A percentile compares a stretch with the other conserved stretches of the same genome.
These are phyloP conservation scores for Agriopis aurantiaria DNA, from an alignment of 2,888 invertebrate genomes.

Conservation along the genomic window DNA sequence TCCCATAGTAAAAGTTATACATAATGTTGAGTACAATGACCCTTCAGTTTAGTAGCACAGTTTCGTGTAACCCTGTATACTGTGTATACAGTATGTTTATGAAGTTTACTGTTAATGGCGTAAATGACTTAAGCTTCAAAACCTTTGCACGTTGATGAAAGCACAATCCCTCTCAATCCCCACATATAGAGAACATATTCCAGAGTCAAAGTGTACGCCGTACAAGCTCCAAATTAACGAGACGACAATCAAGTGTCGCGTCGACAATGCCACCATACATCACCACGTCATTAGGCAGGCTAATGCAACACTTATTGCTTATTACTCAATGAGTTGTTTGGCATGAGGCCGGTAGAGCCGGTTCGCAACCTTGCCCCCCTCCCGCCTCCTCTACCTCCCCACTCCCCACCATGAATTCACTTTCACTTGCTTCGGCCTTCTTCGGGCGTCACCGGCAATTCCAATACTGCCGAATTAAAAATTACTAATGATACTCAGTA, in stretches of 20 bases:
- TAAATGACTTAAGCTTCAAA: neutral
- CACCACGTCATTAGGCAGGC: constrained; percentile 68
- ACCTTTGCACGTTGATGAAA: neutral
- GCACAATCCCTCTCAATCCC: neutral
- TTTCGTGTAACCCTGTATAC: neutral
- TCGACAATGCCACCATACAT: constrained; percentile 69
- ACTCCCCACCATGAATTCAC: constrained; percentile 64
- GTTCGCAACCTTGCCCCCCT: constrained; percentile 80
- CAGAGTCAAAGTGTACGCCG: constrained; percentile 13
- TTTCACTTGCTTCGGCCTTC: constrained; percentile 74
- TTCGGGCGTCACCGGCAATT: constrained; percentile 59
- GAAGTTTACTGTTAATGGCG: neutral
- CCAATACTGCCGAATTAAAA: constrained; percentile 53
- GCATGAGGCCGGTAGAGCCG: constrained; percentile 74
- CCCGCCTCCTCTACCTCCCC: constrained; percentile 43
- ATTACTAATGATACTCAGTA: constrained; percentile 39
- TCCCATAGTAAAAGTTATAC: no score
- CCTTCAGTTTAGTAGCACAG: no score
- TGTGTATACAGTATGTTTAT: neutral
- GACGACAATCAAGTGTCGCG: constrained; percentile 50
- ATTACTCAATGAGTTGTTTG: constrained; percentile 81
- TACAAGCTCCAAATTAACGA: constrained; percentile 37
- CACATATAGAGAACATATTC: constrained; percentile 10
- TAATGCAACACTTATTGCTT: constrained; percentile 78
- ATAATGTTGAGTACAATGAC: no score